A percentile compares a stretch with the other conserved stretches of the same genome.
phyloP scores from a whole-genome alignment of 1,140 invertebrate species.

The Chrysopa pallens region DNA sequence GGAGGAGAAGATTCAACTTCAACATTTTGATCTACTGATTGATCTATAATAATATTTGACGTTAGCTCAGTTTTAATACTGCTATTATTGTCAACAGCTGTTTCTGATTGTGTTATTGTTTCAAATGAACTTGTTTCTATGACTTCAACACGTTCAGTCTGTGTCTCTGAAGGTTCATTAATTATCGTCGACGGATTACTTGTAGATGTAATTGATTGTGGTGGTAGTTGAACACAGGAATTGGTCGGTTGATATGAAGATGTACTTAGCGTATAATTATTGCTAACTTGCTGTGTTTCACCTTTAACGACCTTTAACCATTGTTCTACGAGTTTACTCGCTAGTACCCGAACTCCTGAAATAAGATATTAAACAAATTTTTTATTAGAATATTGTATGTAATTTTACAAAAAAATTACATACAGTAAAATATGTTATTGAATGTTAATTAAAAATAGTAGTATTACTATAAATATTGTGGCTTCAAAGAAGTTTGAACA shows the following conservation, averaged over 20 bases:
- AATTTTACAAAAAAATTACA: too few relatives aligned
- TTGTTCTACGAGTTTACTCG: constrained; percentile 67
- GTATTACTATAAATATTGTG: constrained; percentile 7
- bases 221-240: too few relatives aligned
- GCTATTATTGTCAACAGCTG: constrained; percentile 11
- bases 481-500: background rate
- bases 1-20: too few relatives aligned
- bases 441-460: background rate
- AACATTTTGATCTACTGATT: too few relatives aligned
- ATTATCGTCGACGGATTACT: background rate
- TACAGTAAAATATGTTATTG: background rate
- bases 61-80: too few relatives aligned
- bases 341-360: constrained; percentile 48
- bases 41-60: too few relatives aligned
- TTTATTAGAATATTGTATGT: too few relatives aligned
- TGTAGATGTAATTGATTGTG: background rate
- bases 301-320: constrained; percentile 77
- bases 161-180: constrained; percentile 6
- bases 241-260: too few relatives aligned
- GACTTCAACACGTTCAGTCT: constrained; percentile 7
- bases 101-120: constrained; percentile 5
- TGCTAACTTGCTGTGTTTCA: constrained; percentile 21
- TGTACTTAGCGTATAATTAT: background rate
- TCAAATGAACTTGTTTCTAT: constrained; percentile 9
- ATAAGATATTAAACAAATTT: constrained; percentile 16